Conservation (phyloP, 1,140 invertebrate genomes). For the Trichoplusia ni region DNA sequence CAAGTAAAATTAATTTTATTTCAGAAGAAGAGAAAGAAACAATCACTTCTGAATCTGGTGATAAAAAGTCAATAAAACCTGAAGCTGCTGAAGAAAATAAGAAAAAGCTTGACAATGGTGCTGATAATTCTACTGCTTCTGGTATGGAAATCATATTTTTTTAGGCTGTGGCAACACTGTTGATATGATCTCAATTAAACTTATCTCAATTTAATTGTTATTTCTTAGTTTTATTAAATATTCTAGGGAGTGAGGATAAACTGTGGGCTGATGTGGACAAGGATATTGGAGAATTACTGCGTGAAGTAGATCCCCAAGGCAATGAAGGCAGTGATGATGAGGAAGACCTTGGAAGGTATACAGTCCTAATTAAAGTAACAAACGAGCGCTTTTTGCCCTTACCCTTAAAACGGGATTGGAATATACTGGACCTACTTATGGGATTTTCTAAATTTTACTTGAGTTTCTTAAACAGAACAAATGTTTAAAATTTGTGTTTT, state of each 20-base stretch:
- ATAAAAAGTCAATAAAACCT: constrained; percentile 54
- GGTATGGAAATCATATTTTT: constrained; percentile 34
- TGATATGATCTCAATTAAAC: too few species aligned
- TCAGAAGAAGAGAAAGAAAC: constrained; percentile 65
- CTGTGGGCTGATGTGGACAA: constrained; percentile 89
- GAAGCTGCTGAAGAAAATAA: constrained; percentile 53
- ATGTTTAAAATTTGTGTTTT: too few species aligned
- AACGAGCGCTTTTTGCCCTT: too few species aligned
- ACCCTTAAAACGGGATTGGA: too few species aligned
- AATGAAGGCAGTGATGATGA: constrained; percentile 87
- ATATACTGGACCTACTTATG: too few species aligned
- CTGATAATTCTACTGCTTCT: constrained; percentile 53
- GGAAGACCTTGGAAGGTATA: constrained; percentile 84
- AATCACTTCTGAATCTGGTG: constrained; percentile 43
- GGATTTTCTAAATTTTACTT: too few species aligned
- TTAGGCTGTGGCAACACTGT: neutral
- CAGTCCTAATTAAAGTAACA: too few species aligned
- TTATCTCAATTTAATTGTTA: too few species aligned
- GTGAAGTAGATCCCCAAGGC: constrained; percentile 83
- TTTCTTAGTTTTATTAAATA: too few species aligned
- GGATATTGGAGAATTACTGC: constrained; percentile 86
- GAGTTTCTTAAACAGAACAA: too few species aligned
- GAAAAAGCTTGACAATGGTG: constrained; percentile 66
- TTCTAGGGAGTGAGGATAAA: constrained; percentile 84
- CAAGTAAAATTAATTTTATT: constrained; percentile 29